These are phyloP conservation scores for Phalacrocorax brasilianus DNA, from an alignment of 2,113 vertebrate species.

Conservation along the genomic window DNA sequence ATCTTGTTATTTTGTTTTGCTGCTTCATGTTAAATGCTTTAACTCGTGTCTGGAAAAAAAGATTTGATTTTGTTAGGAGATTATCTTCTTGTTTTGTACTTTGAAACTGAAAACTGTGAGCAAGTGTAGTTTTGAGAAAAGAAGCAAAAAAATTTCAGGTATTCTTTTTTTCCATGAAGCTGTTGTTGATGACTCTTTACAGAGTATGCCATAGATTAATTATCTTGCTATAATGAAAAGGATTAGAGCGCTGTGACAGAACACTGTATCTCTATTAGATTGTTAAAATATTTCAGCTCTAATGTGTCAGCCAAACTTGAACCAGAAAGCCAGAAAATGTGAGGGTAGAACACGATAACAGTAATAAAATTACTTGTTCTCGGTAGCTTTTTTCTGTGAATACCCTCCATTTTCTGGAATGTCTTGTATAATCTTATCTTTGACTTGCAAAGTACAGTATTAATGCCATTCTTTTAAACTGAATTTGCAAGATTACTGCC, in stretches of 20 bases:
- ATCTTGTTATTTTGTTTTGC: background rate
- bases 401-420: background rate
- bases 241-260: background rate
- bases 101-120: background rate
- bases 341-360: background rate
- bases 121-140: background rate
- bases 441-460: background rate
- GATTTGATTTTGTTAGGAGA: background rate
- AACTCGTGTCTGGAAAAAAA: background rate
- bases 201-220: background rate
- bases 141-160: background rate
- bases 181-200: background rate
- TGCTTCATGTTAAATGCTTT: background rate
- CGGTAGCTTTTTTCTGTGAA: background rate
- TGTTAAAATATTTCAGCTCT: background rate
- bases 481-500: background rate
- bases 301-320: background rate
- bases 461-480: background rate
- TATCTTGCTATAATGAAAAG: background rate
- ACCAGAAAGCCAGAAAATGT: background rate
- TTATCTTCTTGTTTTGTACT: background rate
- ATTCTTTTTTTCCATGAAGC: background rate
- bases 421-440: background rate
- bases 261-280: background rate
- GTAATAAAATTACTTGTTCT: background rate